phyloP scores from a whole-genome alignment of 53 echinoderm and acorn worm genomes.

The Actinopyga echinites region DNA sequence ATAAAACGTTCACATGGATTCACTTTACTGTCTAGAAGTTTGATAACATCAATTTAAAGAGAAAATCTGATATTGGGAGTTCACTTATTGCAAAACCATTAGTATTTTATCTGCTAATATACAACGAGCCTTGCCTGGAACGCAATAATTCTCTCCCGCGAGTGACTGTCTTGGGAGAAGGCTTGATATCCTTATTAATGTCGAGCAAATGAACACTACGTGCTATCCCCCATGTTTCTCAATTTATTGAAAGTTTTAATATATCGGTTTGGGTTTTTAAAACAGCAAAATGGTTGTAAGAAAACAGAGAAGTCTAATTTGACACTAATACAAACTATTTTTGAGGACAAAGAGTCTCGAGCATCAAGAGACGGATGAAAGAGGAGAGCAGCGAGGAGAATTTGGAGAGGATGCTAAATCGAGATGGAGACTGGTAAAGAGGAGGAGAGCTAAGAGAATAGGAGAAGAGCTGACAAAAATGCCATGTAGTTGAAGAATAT shows the following conservation, averaged over 20 bases:
- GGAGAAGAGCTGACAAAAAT: no score
- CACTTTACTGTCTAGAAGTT: slow-evolving; percentile 46
- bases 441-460: not conserved
- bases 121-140: slow-evolving; percentile 30
- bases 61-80: slow-evolving; percentile 33
- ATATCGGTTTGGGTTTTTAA: slow-evolving; percentile 43
- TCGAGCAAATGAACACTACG: slow-evolving; percentile 40
- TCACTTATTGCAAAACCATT: slow-evolving; percentile 52
- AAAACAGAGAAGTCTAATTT: slow-evolving; percentile 37
- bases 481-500: no score
- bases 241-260: slow-evolving; percentile 49
- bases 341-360: slow-evolving; percentile 13
- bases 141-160: slow-evolving; percentile 20
- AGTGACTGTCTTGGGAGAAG: slow-evolving; percentile 34
- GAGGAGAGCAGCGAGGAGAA: not conserved
- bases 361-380: slow-evolving; percentile 6
- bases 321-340: slow-evolving; percentile 47
- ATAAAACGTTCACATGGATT: slow-evolving; percentile 26
- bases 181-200: slow-evolving; percentile 44
- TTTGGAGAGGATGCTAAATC: not conserved
- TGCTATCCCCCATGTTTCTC: slow-evolving; percentile 35
- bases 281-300: slow-evolving; percentile 31
- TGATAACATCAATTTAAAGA: slow-evolving; percentile 51
- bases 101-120: slow-evolving; percentile 46
- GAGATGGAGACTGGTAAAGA: not conserved